phyloP scores from a whole-genome alignment of 2,888 invertebrate species.

The Linnaemya tessellans region DNA sequence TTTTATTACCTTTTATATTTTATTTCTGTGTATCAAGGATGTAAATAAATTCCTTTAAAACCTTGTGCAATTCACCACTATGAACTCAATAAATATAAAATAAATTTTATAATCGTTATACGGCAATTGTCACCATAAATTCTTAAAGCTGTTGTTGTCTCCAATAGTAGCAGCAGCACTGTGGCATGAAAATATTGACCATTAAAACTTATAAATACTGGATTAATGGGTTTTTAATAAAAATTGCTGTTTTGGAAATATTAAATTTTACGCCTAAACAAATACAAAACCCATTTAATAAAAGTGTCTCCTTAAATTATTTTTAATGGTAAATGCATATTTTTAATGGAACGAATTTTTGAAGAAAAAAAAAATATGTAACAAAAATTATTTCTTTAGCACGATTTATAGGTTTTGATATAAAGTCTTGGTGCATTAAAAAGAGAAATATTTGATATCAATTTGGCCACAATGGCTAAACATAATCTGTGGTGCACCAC shows the following conservation, averaged over 20 bases:
- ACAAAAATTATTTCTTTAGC: slow-evolving; percentile 63
- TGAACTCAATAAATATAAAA: slow-evolving; percentile 17
- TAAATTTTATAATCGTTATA: slow-evolving; percentile 31
- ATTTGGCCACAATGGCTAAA: slow-evolving; percentile 34
- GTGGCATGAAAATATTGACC: slow-evolving; percentile 42
- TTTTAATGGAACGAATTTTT: slow-evolving; percentile 74
- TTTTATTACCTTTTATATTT: neutral
- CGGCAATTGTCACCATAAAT: slow-evolving; percentile 54
- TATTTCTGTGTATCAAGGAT: slow-evolving; percentile 4
- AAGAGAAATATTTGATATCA: slow-evolving; percentile 36
- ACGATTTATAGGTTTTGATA: slow-evolving; percentile 73
- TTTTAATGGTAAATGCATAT: slow-evolving; percentile 55
- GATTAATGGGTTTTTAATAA: slow-evolving; percentile 57
- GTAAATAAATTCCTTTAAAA: slow-evolving; percentile 5
- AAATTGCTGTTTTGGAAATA: slow-evolving; percentile 41
- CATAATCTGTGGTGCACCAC: neutral
- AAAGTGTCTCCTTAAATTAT: slow-evolving; percentile 71
- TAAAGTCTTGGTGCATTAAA: slow-evolving; percentile 65
- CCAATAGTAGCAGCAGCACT: slow-evolving; percentile 19
- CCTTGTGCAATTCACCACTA: neutral
- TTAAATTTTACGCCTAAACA: slow-evolving; percentile 57
- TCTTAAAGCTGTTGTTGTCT: slow-evolving; percentile 31
- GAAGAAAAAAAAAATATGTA: neutral
- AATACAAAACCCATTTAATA: slow-evolving; percentile 66
- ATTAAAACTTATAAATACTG: slow-evolving; percentile 51